Evolutionary conservation across 1,140 invertebrate genomes (phyloP).

Genomic region (Aphidius gifuensis): DNA sequence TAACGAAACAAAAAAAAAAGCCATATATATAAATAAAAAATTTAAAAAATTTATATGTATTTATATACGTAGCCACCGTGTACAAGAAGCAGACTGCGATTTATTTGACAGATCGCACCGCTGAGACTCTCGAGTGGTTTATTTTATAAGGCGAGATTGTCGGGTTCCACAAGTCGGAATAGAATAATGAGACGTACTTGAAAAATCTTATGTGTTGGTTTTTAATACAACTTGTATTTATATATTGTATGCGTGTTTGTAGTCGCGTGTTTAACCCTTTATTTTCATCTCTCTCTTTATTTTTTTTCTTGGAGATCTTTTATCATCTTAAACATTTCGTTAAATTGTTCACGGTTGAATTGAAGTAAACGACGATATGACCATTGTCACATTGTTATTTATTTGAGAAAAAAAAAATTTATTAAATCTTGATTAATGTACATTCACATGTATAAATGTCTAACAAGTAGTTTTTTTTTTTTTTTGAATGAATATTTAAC

Average conservation of each 20-base stretch:
- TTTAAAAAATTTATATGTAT: slow-evolving; percentile 20
- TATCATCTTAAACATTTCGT: not conserved
- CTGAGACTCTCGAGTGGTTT: slow-evolving; percentile 38
- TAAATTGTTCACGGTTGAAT: not conserved
- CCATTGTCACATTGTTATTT: too few relatives aligned
- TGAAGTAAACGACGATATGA: not conserved
- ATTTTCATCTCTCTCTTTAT: not conserved
- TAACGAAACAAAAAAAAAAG: slow-evolving; percentile 12
- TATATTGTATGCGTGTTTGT: not conserved
- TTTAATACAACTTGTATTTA: too few relatives aligned
- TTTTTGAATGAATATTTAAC: not conserved
- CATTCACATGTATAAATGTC: too few relatives aligned
- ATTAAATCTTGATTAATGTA: too few relatives aligned
- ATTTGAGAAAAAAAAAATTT: too few relatives aligned
- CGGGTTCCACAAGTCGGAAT: slow-evolving; percentile 38
- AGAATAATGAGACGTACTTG: slow-evolving; percentile 45
- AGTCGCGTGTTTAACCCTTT: not conserved
- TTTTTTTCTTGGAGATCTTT: not conserved
- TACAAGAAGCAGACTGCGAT: slow-evolving; percentile 46
- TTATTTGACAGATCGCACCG: slow-evolving; percentile 50
- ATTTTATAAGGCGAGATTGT: slow-evolving; percentile 53
- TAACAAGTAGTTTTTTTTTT: not conserved
- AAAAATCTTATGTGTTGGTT: slow-evolving; percentile 4
- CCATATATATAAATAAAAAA: slow-evolving; percentile 6
- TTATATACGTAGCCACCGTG: slow-evolving; percentile 1